phyloP scores from a whole-genome alignment of 2,113 vertebrate genomes.

The Austrofundulus limnaeus region DNA sequence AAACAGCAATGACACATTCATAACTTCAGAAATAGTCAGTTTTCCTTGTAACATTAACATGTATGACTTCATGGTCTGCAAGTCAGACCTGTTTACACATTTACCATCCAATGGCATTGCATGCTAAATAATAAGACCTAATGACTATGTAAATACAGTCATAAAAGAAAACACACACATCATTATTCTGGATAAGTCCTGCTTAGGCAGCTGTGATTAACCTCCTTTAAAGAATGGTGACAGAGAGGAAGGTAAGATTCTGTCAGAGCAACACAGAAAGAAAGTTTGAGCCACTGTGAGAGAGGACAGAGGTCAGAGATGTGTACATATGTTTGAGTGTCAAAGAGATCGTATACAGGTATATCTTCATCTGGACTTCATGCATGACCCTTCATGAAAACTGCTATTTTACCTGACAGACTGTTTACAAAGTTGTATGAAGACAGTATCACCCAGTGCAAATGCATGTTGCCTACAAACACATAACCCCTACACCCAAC shows the following conservation, averaged over 20 bases:
- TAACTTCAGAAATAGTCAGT: no score
- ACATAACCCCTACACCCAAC: conserved; percentile 13
- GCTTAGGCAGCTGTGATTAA: conserved; percentile 31
- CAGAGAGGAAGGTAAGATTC: conserved; percentile 41
- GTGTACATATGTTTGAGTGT: conserved; percentile 25
- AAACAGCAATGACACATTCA: no score
- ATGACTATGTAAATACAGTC: no score
- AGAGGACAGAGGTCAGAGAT: conserved; percentile 25
- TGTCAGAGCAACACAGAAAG: conserved; percentile 43
- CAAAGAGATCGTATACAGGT: conserved; percentile 22
- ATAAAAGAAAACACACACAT: no score
- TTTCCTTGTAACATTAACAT: no score
- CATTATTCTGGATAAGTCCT: no score
- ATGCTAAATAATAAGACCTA: no score
- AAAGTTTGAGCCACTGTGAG: conserved; percentile 14
- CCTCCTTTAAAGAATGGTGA: conserved; percentile 41
- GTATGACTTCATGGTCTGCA: no score
- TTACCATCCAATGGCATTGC: no score
- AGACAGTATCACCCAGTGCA: conserved; percentile 46
- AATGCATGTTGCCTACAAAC: conserved; percentile 36
- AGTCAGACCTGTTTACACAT: no score
- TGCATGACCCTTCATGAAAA: conserved; percentile 49
- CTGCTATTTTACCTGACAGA: conserved; percentile 61
- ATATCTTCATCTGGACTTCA: conserved; percentile 37
- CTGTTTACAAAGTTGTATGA: conserved; percentile 42